Base-by-base conservation (phyloP, 1,140 invertebrate species). In the Leptopilina clavipes region DNA sequence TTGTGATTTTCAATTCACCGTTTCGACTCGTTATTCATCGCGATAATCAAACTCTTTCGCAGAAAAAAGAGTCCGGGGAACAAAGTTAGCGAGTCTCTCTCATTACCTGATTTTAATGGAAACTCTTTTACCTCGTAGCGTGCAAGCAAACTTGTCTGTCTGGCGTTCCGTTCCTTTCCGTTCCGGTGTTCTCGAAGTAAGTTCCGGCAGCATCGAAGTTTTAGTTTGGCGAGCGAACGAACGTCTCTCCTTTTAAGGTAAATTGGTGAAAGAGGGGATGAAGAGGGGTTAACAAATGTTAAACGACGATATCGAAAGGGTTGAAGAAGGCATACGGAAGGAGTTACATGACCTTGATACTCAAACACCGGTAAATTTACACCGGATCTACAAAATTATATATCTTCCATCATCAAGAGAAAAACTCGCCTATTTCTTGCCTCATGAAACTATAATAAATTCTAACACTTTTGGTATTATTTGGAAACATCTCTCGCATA, bases 51-150 rank as follows among this genome's bases (percentile, higher is more conserved):
- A 80, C 73, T 52, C 40, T 31, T 45, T 70, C 54, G 45, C 76
- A n/a, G 74, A 71, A 52, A 40, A 40, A 76, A 65, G 22, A 76
- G 37, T 76, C 74, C 48, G 37, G 56, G 18, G 56, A 76, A 77
- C 56, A 78, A 80, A 82, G 79, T 82, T 82, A 72, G 54, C 70
- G 74, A 74, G 73, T 79, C 81, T 83, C 78, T 72, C 85, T 87
- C 84, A 86, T 88, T 86, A 86, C 83, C 81, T 81, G 82, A 77
- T 86, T 88, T 88, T 88, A 89, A 89, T 88, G 88, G 88, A 89
- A 88, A 89, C 88, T 89, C 88, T 89, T 89, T 88, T 88, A 89
- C 86, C 88, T 89, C 88, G 88, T 89, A 87, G 84, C 86, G 85
- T 78, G 77, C 80, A 72, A 79, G 79, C 78, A 76, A 81, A 72